Percentiles rank a stretch among this genome's conserved stretches.
These are phyloP conservation scores for Antedon bifida DNA, from an alignment of 35 echinoderm and acorn worm species.

Conservation along the genomic window DNA sequence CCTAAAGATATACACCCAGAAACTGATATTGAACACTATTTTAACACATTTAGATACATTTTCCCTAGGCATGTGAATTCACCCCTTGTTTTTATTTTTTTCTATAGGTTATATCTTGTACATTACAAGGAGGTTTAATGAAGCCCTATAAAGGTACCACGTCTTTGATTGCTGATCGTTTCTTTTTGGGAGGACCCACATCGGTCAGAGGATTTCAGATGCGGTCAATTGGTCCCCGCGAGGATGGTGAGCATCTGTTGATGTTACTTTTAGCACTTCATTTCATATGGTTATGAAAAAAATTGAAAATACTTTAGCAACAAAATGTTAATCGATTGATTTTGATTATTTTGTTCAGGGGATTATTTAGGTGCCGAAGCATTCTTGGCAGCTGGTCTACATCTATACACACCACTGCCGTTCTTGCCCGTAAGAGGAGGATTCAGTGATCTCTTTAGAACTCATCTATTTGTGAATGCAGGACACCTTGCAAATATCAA, in stretches of 20 bases:
- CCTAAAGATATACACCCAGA: too few species aligned
- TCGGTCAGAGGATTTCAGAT: slow-evolving; percentile 84
- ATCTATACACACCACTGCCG: slow-evolving; percentile 89
- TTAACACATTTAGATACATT: too few species aligned
- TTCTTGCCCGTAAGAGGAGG: slow-evolving; percentile 72
- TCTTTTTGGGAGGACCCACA: slow-evolving; percentile 86
- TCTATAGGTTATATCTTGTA: slow-evolving; percentile 56
- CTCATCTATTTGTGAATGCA: slow-evolving; percentile 83
- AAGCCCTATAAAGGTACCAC: slow-evolving; percentile 35
- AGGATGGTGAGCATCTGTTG: slow-evolving; percentile 35
- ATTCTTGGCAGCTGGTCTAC: slow-evolving; percentile 72
- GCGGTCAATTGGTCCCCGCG: slow-evolving; percentile 56
- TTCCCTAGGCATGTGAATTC: too few species aligned
- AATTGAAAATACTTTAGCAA: too few species aligned
- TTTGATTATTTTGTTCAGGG: slow-evolving; percentile 24
- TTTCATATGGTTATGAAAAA: too few species aligned
- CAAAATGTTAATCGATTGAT: too few species aligned
- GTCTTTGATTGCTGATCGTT: slow-evolving; percentile 53
- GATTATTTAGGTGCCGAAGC: slow-evolving; percentile 72
- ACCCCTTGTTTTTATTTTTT: not conserved
- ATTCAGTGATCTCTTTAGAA: slow-evolving; percentile 64
- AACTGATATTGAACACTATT: too few species aligned
- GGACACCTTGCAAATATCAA: slow-evolving; percentile 81
- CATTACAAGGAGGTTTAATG: slow-evolving; percentile 64
- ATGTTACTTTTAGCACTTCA: not conserved